Base-by-base conservation (phyloP, 2,113 vertebrate genomes). In the Motacilla tschutschensis region DNA sequence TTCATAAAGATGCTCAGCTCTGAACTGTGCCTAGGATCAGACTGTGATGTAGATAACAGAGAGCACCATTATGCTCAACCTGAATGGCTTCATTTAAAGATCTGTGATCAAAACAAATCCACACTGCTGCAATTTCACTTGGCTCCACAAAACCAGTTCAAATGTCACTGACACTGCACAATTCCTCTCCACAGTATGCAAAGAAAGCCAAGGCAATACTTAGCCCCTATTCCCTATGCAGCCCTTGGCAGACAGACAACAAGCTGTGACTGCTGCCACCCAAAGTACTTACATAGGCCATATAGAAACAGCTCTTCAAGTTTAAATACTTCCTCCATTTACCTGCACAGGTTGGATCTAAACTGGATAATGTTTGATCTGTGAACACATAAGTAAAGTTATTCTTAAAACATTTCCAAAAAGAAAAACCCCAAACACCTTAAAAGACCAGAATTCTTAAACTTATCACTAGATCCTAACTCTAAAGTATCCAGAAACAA, bases 291-390 rank as follows among this genome's bases (percentile, higher is more conserved):
- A 99, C 99, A 17, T 99, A 99, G 79, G 99, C 98, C 96, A 98
- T 98, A 96, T 99, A 99, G 95, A 99, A 99, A 94, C 97, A 97
- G 95, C 96, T 98, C 95, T 99, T 99, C 94, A 99, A 96, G 92
- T 99, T 98, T 60, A 99, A 96, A 58, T 99, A 99, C 88, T 99
- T 99, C 95, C 98, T 99, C 99, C 99, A 99, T 95, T 99, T 99
- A 82, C 96, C 97, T 90, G 98, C 98, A 93, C 97, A 99, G 59
- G 97, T 89, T 54, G 98, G 98, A 81, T 99, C 99, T 98, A 99
- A 95, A 88, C 98, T 99, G 96, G 98, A 98, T 88, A 99, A 96
- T 25, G 97, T 98, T 96, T 99, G 98, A 96, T 99, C 99, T 99
- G 84, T 73, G 93, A 94, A 91, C 62, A 95, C 33, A 87, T n/a